Conservation (phyloP, 2,797 vertebrate genomes). For the Amphiprion clarkii region DNA sequence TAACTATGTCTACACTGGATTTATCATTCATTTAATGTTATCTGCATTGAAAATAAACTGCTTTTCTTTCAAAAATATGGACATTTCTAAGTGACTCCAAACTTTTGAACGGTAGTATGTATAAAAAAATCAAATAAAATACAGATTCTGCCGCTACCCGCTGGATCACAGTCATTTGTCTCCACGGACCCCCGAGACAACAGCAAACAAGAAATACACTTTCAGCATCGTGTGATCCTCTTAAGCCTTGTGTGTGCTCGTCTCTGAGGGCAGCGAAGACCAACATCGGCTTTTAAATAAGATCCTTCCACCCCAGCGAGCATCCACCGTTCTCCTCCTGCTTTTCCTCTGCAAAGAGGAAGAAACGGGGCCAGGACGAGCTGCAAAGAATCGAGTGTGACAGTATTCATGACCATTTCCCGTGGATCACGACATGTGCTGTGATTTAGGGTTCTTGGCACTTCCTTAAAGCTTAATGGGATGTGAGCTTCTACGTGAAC, state of each 20-base stretch:
- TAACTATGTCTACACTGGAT: too few species aligned
- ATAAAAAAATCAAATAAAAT: not conserved
- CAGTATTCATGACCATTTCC: slow-evolving; percentile 18
- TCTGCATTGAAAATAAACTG: too few species aligned
- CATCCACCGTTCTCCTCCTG: slow-evolving; percentile 42
- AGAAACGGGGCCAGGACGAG: not conserved
- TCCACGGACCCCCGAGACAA: slow-evolving; percentile 39
- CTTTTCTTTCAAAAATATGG: too few species aligned
- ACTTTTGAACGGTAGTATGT: too few species aligned
- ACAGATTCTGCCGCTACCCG: not conserved
- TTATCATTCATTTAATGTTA: too few species aligned
- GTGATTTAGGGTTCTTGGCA: not conserved
- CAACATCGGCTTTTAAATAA: slow-evolving; percentile 63
- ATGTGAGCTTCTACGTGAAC: slow-evolving; percentile 42
- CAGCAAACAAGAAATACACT: slow-evolving; percentile 53
- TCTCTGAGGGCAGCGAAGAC: slow-evolving; percentile 52
- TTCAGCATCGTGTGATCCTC: slow-evolving; percentile 67
- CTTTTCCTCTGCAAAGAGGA: slow-evolving; percentile 22
- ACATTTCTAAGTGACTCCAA: too few species aligned
- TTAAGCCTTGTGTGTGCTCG: slow-evolving; percentile 50
- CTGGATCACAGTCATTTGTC: slow-evolving; percentile 57
- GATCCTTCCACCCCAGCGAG: slow-evolving; percentile 65
- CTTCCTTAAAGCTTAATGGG: slow-evolving; percentile 11
- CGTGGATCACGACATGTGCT: not conserved
- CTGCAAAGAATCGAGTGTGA: slow-evolving; percentile 11